These are phyloP conservation scores for Xiphydria camelus DNA, from an alignment of 2,888 invertebrate genomes.

Conservation along the genomic window DNA sequence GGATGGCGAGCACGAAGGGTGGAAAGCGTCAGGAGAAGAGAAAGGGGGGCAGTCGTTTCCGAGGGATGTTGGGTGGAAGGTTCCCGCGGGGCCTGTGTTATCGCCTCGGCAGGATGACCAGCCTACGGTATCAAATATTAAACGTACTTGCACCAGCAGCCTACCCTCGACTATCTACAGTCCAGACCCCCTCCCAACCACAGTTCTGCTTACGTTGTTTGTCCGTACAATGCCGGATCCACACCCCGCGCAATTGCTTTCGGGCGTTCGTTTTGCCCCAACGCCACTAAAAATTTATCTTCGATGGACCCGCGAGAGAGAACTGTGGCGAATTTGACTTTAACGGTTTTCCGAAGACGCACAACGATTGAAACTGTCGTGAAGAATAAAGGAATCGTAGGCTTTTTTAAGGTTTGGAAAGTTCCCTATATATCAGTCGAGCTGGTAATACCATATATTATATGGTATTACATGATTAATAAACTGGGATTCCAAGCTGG, in stretches of 20 bases:
- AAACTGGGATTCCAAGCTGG: no score
- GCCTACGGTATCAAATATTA: constrained; percentile 57
- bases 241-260: constrained; percentile 29
- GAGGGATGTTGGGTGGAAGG: constrained; percentile 54
- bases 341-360: no score
- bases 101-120: constrained; percentile 59
- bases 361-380: no score
- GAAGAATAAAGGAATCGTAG: no score
- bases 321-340: not conserved
- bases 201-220: not conserved
- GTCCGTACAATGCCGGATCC: constrained; percentile 20
- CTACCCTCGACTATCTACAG: constrained; percentile 34
- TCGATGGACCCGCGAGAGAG: constrained; percentile 3
- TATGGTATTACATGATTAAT: no score
- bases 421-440: no score
- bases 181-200: constrained; percentile 1
- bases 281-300: constrained; percentile 28
- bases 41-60: constrained; percentile 43
- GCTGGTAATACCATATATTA: no score
- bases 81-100: constrained; percentile 58
- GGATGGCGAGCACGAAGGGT: constrained; percentile 17
- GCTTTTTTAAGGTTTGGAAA: no score
- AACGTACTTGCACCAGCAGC: constrained; percentile 55
- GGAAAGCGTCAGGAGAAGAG: constrained; percentile 26
- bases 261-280: constrained; percentile 19